phyloP scores from a whole-genome alignment of 1,140 invertebrate species.

The Diorhabda sublineata region DNA sequence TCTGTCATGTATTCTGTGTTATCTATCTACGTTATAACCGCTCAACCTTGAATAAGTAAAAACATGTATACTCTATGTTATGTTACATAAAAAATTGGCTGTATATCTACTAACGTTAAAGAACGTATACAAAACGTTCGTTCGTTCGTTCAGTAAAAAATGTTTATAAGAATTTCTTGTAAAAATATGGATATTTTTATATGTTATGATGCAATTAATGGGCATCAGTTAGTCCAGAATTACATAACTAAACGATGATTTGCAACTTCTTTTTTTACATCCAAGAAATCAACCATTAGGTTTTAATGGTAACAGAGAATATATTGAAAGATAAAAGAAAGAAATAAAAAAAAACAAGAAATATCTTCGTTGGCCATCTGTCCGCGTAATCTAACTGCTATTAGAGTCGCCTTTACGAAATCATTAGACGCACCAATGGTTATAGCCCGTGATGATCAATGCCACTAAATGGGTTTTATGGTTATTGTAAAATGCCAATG shows the following conservation, averaged over 20 bases:
- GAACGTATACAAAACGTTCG: too few relatives aligned
- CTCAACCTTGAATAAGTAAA: too few relatives aligned
- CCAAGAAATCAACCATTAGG: neutral
- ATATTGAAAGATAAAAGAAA: neutral
- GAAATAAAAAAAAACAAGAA: neutral
- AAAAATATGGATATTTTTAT: too few relatives aligned
- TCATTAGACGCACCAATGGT: neutral
- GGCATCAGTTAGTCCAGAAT: too few relatives aligned
- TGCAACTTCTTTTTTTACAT: neutral
- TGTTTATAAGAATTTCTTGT: too few relatives aligned
- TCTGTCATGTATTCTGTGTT: too few relatives aligned
- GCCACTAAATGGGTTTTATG: neutral
- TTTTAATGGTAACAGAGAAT: conserved; percentile 1
- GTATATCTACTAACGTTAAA: too few relatives aligned
- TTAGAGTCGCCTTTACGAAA: neutral
- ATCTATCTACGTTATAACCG: too few relatives aligned
- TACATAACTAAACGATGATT: neutral
- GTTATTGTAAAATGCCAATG: neutral
- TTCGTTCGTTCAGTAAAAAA: too few relatives aligned
- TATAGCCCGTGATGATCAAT: neutral
- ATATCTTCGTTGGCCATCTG: neutral
- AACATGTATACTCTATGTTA: too few relatives aligned
- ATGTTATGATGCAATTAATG: too few relatives aligned
- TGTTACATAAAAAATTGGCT: too few relatives aligned
- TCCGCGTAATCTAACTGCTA: neutral